Evolutionary conservation across 2,797 vertebrate species (phyloP).

Genomic region (Siniperca scherzeri): DNA sequence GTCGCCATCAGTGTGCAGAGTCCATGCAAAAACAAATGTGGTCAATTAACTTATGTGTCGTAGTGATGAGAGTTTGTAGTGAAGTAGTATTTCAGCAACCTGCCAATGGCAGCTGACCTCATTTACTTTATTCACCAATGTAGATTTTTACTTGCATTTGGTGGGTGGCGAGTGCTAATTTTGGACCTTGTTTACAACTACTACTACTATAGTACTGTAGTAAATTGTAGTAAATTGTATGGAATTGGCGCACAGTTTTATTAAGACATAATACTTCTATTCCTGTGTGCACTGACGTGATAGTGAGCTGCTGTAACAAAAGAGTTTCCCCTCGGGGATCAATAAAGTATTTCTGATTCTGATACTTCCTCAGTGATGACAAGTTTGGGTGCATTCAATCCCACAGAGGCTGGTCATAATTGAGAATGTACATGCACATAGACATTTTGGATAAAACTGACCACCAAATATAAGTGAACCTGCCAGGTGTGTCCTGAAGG

Average conservation of each 20-base stretch:
- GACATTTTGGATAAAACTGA: constrained; percentile 5
- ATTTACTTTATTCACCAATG: background rate
- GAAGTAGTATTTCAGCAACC: background rate
- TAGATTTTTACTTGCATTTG: no score
- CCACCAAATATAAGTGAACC: constrained; percentile 16
- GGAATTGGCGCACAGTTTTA: background rate
- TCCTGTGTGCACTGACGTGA: no score
- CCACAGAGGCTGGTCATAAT: constrained; percentile 3
- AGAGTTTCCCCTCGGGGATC: no score
- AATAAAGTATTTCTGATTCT: no score
- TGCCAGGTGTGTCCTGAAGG: constrained; percentile 30
- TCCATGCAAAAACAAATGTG: background rate
- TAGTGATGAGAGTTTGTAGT: no score
- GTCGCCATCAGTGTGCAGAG: background rate
- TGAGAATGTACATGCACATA: background rate
- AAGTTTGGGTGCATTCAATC: background rate
- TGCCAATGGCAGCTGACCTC: background rate
- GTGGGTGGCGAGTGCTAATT: no score
- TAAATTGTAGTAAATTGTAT: background rate
- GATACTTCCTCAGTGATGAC: background rate
- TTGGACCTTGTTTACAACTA: background rate
- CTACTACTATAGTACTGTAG: background rate
- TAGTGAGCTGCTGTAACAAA: no score
- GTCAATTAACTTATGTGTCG: background rate
- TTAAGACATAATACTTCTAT: no score